Conservation (phyloP, 2,797 vertebrate species). For the Selene dorsalis region DNA sequence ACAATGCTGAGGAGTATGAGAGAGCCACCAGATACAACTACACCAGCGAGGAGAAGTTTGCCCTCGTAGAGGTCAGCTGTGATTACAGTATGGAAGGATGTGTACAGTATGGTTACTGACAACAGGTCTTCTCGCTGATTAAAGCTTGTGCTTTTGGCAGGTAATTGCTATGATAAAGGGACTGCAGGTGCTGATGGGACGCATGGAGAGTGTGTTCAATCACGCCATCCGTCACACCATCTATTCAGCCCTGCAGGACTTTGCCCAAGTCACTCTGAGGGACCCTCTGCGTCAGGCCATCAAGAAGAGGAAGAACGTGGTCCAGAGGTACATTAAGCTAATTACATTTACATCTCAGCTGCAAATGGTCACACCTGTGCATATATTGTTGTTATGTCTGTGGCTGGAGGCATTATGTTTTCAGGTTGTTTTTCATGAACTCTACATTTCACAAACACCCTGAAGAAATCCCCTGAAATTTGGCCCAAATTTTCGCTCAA, state of each 20-base stretch:
- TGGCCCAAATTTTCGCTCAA: too few species aligned
- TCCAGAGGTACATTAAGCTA: conserved; percentile 88
- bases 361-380: neutral
- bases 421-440: too few species aligned
- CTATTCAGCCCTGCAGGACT: conserved; percentile 96
- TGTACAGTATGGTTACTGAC: accelerated
- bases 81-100: neutral
- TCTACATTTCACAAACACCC: too few species aligned
- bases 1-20: conserved; percentile 97
- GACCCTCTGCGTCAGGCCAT: conserved; percentile 96
- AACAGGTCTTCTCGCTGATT: neutral
- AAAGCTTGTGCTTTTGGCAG: conserved; percentile 72
- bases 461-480: too few species aligned
- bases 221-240: conserved; percentile 98
- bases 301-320: conserved; percentile 98
- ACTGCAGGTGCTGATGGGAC: conserved; percentile 96
- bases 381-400: too few species aligned
- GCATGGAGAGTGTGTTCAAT: conserved; percentile 99
- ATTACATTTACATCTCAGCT: too few species aligned
- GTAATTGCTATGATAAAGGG: conserved; percentile 99
- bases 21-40: conserved; percentile 98
- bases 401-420: too few species aligned
- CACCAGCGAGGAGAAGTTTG: conserved; percentile 98
- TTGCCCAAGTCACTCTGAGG: conserved; percentile 92
- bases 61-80: conserved; percentile 92